Conservation (phyloP, 2,888 invertebrate species). For the Galerucella calmariensis region DNA sequence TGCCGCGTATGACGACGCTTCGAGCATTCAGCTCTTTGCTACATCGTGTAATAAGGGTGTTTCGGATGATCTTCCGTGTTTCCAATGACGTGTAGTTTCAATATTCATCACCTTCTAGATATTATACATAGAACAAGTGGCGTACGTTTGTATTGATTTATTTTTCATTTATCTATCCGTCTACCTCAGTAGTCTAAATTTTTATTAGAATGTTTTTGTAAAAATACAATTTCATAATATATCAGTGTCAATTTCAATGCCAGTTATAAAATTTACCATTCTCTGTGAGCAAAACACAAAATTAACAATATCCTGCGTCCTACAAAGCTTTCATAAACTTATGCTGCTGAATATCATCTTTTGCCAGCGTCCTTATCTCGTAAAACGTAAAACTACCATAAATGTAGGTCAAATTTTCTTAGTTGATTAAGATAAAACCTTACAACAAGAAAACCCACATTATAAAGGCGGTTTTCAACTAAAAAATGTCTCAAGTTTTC, state of each 20-base stretch:
- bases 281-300: neutral
- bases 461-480: neutral
- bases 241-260: neutral
- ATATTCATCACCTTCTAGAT: constrained; percentile 21
- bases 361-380: neutral
- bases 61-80: constrained; percentile 23
- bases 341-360: constrained; percentile 8
- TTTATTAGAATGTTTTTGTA: neutral
- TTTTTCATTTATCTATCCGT: neutral
- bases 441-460: constrained; percentile 3
- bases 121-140: constrained; percentile 8
- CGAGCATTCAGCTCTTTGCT: constrained; percentile 20
- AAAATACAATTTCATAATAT: neutral
- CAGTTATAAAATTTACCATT: too few species aligned
- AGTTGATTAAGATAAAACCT: constrained; percentile 9
- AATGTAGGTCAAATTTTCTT: constrained; percentile 17
- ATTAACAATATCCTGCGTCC: neutral
- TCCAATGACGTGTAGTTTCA: constrained; percentile 19
- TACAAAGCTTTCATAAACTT: constrained; percentile 10
- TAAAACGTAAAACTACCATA: neutral
- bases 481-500: neutral
- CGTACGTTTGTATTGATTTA: neutral
- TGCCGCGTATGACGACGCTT: constrained; percentile 19
- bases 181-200: too few species aligned
- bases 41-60: constrained; percentile 28